Percentiles rank a stretch among this genome's conserved stretches.
Conservation (phyloP, 2,888 invertebrate species). For the Melinaea marsaeus region DNA sequence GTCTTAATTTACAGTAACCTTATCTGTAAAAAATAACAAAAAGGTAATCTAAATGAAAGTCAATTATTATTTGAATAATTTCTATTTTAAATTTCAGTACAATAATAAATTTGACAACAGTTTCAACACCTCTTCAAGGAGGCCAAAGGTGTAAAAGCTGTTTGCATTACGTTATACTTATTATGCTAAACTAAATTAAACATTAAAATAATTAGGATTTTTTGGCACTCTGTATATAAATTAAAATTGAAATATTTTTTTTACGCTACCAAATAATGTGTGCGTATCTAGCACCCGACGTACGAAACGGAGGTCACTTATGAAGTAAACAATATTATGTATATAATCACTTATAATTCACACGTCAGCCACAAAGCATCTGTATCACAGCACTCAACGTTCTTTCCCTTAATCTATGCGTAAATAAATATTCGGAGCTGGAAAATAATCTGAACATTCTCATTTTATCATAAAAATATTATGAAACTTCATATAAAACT, state of each 20-base stretch:
- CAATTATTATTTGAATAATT: conserved; percentile 58
- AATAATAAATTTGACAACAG: conserved; percentile 72
- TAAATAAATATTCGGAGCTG: conserved; percentile 14
- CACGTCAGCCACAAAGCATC: conserved; percentile 52
- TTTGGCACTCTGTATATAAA: conserved; percentile 44
- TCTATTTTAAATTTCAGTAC: conserved; percentile 70
- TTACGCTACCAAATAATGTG: conserved; percentile 11
- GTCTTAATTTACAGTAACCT: no score
- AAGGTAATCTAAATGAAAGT: conserved; percentile 36
- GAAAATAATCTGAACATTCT: neutral
- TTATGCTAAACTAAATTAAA: conserved; percentile 31
- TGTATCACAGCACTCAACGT: conserved; percentile 70
- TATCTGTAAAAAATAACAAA: neutral
- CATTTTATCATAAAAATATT: conserved; percentile 46
- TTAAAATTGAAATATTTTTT: conserved; percentile 7
- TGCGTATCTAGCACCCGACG: conserved; percentile 31
- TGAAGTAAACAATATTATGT: conserved; percentile 14
- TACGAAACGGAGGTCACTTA: conserved; percentile 21
- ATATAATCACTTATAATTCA: conserved; percentile 32
- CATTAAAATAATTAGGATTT: conserved; percentile 37
- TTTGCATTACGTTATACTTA: conserved; percentile 51
- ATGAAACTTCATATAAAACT: conserved; percentile 43
- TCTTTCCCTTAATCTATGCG: conserved; percentile 56
- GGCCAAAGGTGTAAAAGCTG: conserved; percentile 70
- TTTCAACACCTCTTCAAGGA: conserved; percentile 65